These are phyloP conservation scores for Caenorhabditis afra DNA, from an alignment of 2,888 invertebrate species.

Conservation along the genomic window DNA sequence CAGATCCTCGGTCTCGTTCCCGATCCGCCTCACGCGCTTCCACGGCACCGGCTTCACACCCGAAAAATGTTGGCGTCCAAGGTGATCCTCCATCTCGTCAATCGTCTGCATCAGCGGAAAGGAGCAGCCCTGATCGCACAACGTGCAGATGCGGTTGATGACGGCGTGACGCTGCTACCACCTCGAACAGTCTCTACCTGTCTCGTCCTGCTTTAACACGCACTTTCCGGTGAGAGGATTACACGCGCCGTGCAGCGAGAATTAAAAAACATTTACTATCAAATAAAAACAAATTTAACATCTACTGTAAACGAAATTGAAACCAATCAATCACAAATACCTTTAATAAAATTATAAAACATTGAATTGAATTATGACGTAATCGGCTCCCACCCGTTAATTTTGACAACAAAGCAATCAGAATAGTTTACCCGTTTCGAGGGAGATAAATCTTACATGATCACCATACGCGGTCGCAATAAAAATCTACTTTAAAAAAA, in stretches of 20 bases:
- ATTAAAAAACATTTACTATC: no score
- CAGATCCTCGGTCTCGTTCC: constrained; percentile 71
- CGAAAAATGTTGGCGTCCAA: constrained; percentile 78
- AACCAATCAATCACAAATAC: no score
- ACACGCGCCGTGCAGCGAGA: constrained; percentile 84
- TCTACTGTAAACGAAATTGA: no score
- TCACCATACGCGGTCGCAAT: no score
- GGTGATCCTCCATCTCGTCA: constrained; percentile 77
- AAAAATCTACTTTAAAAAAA: no score
- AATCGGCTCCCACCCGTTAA: no score
- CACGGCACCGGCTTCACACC: constrained; percentile 80
- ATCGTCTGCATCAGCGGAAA: constrained; percentile 81
- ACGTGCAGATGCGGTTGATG: constrained; percentile 77
- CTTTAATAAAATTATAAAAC: no score
- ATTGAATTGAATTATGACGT: no score
- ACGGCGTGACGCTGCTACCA: constrained; percentile 84
- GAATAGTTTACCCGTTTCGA: no score
- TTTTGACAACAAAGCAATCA: no score
- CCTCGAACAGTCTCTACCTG: constrained; percentile 88
- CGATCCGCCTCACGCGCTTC: constrained; percentile 78
- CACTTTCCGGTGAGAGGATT: constrained; percentile 86
- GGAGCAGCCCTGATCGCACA: constrained; percentile 82
- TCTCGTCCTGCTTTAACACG: constrained; percentile 86
- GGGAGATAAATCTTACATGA: no score
- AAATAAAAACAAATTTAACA: no score